Base-by-base conservation (phyloP, 2,888 invertebrate species). In the Acleris sparsana region DNA sequence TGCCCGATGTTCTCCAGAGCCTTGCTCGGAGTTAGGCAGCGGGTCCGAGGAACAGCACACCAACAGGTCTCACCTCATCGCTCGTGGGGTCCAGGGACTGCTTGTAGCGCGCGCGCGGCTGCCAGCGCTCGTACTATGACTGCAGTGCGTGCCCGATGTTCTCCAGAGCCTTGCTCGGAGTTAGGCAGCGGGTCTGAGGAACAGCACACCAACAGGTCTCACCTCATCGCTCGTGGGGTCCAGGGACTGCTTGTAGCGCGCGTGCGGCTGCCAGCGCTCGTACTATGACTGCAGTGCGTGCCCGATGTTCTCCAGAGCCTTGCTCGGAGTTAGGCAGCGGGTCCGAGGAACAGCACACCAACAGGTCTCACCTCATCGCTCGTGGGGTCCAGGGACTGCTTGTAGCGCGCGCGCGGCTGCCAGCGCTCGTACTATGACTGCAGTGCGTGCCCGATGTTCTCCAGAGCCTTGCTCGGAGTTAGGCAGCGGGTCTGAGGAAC, bases 351-450 rank as follows among this genome's bases (percentile, higher is more conserved):
- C 29, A 29, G 7, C 29, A 29, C 29, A 2, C 29, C 2, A 29
- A 29, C 39, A 39, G 39, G 39, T 39, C 59, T 63, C 75, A 92
- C 93, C 90, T 99, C 99, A 49, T 99, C 99, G 3, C 97, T 96
- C 3, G 99, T 99, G 7, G 99, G 99, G 90, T 99, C 99, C 62
- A 99, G 94, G 53, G 97, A 97, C 86, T 98, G 98, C 93, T 99
- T 99, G 89, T 99, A 99, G 6, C 99, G 94, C 0, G 99, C 99
- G 56, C 99, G 93, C 6, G 99, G 99, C 86, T 99, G 99, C 99
- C 99, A 99, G 68, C 99, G 94, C 92, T 99, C 99, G 83, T 99
- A 99, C 84, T 99, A 99, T 77, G 97, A 95, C 87, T 99, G 99
- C 64, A 99, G 93, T 80, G 96, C 97, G 52, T 95, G 94, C 0